Evolutionary conservation across 1,140 invertebrate genomes (phyloP).

Genomic region (Tyrophagus putrescentiae): DNA sequence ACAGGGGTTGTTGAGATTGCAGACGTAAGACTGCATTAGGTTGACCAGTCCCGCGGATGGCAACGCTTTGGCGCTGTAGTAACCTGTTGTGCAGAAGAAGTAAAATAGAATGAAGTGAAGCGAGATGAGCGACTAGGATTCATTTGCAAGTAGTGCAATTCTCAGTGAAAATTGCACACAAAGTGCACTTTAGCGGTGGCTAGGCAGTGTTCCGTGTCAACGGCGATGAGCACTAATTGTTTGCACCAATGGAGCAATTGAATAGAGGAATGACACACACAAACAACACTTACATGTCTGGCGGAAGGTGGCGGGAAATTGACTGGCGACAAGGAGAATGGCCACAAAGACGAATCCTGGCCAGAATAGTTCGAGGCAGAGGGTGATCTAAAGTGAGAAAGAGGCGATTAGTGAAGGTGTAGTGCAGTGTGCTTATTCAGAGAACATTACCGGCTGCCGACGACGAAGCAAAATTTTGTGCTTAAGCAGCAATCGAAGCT

Average conservation of each 20-base stretch:
- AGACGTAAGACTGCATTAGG: constrained; percentile 29
- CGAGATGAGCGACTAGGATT: too few species aligned
- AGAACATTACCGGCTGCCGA: constrained; percentile 23
- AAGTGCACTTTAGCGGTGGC: too few species aligned
- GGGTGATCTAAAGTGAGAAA: constrained; percentile 22
- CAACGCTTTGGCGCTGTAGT: constrained; percentile 28
- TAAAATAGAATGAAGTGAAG: too few species aligned
- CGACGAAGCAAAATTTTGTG: constrained; percentile 23
- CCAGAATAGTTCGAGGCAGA: constrained; percentile 28
- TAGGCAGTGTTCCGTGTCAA: too few species aligned
- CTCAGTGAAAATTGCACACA: too few species aligned
- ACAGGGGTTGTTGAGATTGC: constrained; percentile 29
- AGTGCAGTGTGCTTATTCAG: constrained; percentile 5
- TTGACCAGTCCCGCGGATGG: constrained; percentile 28
- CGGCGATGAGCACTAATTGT: too few species aligned
- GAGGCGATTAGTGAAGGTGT: neutral
- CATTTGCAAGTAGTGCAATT: too few species aligned
- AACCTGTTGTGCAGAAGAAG: constrained; percentile 22
- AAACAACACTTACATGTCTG: constrained; percentile 26
- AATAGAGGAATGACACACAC: constrained; percentile 10
- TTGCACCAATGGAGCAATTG: too few species aligned
- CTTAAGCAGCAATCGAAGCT: constrained; percentile 23
- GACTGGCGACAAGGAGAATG: constrained; percentile 25
- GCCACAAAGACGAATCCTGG: constrained; percentile 27
- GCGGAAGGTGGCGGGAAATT: constrained; percentile 26